A percentile compares a stretch with the other conserved stretches of the same genome.
These are phyloP conservation scores for Epirrhoe alternata DNA, from an alignment of 2,888 invertebrate species.

Conservation along the genomic window DNA sequence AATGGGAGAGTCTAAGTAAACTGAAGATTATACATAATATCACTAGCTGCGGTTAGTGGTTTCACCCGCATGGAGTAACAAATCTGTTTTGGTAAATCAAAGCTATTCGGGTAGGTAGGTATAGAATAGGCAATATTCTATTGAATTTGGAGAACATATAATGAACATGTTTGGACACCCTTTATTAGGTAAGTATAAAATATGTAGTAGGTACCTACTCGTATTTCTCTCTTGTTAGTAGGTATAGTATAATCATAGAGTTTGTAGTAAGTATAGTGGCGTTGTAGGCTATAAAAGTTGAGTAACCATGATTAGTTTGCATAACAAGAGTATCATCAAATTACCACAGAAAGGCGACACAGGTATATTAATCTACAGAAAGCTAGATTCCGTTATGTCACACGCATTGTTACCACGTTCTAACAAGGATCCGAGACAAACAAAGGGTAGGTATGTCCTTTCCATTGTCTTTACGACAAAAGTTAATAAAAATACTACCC, in stretches of 20 bases:
- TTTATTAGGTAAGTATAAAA: too few relatives aligned
- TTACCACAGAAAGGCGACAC: slow-evolving; percentile 14
- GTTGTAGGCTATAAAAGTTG: neutral
- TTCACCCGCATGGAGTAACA: neutral
- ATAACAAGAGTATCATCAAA: slow-evolving; percentile 12
- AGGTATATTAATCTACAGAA: slow-evolving; percentile 30
- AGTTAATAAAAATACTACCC: slow-evolving; percentile 44
- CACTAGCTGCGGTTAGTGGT: neutral
- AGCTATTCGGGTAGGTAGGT: neutral
- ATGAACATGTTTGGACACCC: too few relatives aligned
- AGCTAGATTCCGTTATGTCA: slow-evolving; percentile 49
- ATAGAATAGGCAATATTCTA: too few relatives aligned
- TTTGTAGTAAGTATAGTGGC: too few relatives aligned
- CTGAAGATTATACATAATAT: neutral
- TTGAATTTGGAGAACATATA: too few relatives aligned
- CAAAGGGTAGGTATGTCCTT: slow-evolving; percentile 46
- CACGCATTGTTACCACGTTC: slow-evolving; percentile 40
- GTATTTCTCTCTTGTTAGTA: too few relatives aligned
- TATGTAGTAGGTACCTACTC: neutral
- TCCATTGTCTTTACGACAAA: slow-evolving; percentile 46
- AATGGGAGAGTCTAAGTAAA: slow-evolving; percentile 8
- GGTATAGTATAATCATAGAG: too few relatives aligned
- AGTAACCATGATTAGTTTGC: slow-evolving; percentile 13
- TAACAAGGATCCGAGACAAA: slow-evolving; percentile 38
- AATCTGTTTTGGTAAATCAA: neutral